Conservation (phyloP, 2,888 invertebrate genomes). For the Sarcophaga subvicina region DNA sequence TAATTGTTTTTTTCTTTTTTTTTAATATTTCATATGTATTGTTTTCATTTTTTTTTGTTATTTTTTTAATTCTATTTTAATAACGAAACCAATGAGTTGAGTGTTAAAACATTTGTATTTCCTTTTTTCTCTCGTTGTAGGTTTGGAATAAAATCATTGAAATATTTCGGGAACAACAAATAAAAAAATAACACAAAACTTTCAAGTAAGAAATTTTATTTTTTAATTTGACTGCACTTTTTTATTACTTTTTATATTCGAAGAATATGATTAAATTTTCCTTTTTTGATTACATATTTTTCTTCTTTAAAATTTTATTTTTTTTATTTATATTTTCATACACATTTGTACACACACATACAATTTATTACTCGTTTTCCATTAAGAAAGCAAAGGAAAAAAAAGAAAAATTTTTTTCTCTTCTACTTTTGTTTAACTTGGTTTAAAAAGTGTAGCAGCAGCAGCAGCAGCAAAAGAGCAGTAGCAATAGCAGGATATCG, state of each 20-base stretch:
- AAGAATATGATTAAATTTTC: too few relatives aligned
- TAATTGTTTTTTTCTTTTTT: background rate
- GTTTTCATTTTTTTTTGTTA: slow-evolving; percentile 17
- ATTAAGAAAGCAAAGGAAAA: too few relatives aligned
- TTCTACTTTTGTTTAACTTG: slow-evolving; percentile 50
- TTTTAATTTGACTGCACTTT: slow-evolving; percentile 3
- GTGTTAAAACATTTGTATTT: slow-evolving; percentile 38
- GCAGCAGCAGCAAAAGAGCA: background rate
- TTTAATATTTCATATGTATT: slow-evolving; percentile 7
- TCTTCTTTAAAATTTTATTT: background rate
- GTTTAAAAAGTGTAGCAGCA: slow-evolving; percentile 45
- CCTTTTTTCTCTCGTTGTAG: slow-evolving; percentile 54
- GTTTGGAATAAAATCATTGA: slow-evolving; percentile 39
- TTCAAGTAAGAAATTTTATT: too few relatives aligned
- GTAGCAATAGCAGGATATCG: slow-evolving; percentile 25
- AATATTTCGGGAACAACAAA: background rate
- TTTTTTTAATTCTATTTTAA: slow-evolving; percentile 11
- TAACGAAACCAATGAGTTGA: slow-evolving; percentile 63
- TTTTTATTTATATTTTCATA: slow-evolving; percentile 16
- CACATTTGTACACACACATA: too few relatives aligned
- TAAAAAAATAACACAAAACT: too few relatives aligned
- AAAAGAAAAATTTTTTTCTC: slow-evolving; percentile 2
- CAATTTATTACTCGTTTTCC: slow-evolving; percentile 11
- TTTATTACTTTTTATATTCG: too few relatives aligned
- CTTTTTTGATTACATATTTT: background rate